Evolutionary conservation across 2,113 vertebrate species (phyloP), one percentile per base, ranked within the genome.

Genomic region (Ameiurus melas): DNA sequence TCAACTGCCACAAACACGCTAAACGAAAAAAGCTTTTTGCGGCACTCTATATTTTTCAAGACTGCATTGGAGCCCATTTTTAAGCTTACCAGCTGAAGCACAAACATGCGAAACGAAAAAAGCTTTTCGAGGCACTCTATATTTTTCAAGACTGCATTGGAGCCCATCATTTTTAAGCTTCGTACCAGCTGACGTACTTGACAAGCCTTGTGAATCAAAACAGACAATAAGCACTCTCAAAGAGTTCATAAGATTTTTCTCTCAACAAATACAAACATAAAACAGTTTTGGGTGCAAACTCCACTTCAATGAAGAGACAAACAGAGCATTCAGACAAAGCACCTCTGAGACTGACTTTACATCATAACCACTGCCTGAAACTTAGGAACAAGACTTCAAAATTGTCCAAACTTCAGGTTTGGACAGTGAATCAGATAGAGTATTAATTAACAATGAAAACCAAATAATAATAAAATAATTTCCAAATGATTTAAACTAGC

Each of bases 291-390:
- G 47, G 62, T n/a, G 14, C 60, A 55, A 70, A 70, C 68, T 17
- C 30, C 12, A 12, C 47, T 87, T 81, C 39, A 36, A 75, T 57
- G 2, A 84, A 86, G 20, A 79, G 16, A 58, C 27, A 86, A 86
- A 79, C 47, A 17, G 60, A 20, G 30, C 75, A 55, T 66, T 86
- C 27, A 53, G 43, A 86, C 39, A 68, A 30, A 86, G 43, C 43
- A 86, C 57, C 39, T 36, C 33, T 19, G 25, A 78, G 39, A 51
- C 5, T 30, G 75, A 78, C 25, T 60, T 12, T 73, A 51, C 33
- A 60, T 25, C 71, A 86, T 86, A 85, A 85, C 39, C 84, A 78
- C 57, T 58, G 68, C 55, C 55, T 77, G 84, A 75, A 36, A 77
- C 19, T 20, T 47, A 30, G 77, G 71, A 60, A 62, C 39, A 30